Evolutionary conservation across 1,140 invertebrate genomes (phyloP).

Genomic region (Steinernema feltiae): DNA sequence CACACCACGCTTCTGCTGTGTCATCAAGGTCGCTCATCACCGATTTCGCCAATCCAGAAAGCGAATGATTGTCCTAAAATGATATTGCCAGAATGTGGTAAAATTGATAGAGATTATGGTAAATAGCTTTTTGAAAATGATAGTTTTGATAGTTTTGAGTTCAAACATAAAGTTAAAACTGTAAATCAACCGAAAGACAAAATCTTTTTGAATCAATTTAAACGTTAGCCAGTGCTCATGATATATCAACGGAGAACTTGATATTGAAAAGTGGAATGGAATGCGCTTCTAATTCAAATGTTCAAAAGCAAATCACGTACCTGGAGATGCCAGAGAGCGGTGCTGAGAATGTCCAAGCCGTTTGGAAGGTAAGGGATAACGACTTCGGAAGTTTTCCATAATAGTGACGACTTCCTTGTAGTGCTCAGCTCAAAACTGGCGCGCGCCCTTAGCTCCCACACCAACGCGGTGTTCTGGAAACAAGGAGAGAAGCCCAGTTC

Average conservation of each 20-base stretch:
- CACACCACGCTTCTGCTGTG: constrained; percentile 73
- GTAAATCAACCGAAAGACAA: no score
- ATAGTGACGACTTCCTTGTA: constrained; percentile 71
- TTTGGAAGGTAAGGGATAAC: constrained; percentile 78
- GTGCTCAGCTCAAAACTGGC: constrained; percentile 84
- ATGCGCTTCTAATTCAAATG: background rate
- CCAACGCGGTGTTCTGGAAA: constrained; percentile 85
- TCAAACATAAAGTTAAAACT: no score
- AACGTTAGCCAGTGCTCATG: no score
- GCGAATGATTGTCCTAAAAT: constrained; percentile 72
- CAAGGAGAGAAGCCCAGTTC: constrained; percentile 66
- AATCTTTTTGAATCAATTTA: background rate
- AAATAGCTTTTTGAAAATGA: background rate
- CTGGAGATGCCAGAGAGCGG: constrained; percentile 88
- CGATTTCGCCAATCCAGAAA: constrained; percentile 80
- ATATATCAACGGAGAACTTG: no score
- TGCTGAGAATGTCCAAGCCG: constrained; percentile 77
- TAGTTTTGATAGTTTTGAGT: background rate
- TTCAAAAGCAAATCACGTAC: background rate
- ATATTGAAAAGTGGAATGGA: no score
- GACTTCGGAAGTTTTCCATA: constrained; percentile 70
- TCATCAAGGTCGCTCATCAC: constrained; percentile 60
- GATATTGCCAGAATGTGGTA: background rate
- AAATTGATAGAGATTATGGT: no score
- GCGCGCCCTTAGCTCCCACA: constrained; percentile 78